phyloP scores from a whole-genome alignment of 2,888 invertebrate genomes.

The Biston betularia region DNA sequence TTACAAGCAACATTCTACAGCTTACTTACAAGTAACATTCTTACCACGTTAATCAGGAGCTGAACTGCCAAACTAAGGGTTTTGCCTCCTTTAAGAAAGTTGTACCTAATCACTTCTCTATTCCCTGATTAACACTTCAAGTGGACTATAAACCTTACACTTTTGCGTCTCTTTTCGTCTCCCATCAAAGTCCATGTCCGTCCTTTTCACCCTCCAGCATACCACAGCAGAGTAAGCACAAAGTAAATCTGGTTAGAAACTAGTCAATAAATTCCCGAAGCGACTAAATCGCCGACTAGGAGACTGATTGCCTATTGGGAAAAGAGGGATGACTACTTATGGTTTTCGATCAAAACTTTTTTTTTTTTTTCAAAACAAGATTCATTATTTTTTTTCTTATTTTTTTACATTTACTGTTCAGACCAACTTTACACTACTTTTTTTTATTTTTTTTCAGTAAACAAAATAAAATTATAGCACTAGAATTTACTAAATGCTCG shows the following conservation, averaged over 20 bases:
- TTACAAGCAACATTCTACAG: no score
- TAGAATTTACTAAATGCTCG: no score
- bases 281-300: constrained; percentile 61
- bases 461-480: no score
- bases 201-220: constrained; percentile 46
- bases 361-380: no score
- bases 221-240: constrained; percentile 56
- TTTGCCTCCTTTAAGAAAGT: constrained; percentile 5
- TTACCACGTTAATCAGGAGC: not conserved
- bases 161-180: constrained; percentile 19
- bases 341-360: constrained; percentile 46
- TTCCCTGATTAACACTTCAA: constrained; percentile 16
- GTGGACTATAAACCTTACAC: constrained; percentile 4
- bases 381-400: no score
- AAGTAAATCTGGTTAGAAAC: constrained; percentile 65
- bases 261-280: constrained; percentile 64
- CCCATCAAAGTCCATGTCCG: constrained; percentile 11
- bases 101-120: constrained; percentile 15
- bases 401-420: no score
- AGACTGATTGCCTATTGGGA: constrained; percentile 63
- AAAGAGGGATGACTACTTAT: constrained; percentile 41
- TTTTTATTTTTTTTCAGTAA: no score
- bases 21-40: no score
- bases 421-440: no score
- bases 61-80: not conserved